phyloP scores from a whole-genome alignment of 2,113 vertebrate species.

The Meleagris gallopavo region DNA sequence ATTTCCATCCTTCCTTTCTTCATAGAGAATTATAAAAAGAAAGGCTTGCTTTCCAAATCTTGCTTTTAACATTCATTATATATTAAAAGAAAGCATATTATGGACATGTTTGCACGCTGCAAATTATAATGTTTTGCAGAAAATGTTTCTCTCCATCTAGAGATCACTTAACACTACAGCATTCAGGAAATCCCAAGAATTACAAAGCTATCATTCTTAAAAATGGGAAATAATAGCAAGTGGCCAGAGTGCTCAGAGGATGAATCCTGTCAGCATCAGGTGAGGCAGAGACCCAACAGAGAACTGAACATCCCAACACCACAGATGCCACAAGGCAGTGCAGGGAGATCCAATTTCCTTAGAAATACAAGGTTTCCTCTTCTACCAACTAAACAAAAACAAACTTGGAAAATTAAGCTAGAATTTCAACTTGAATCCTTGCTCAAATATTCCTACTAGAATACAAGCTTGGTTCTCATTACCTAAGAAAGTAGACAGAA shows the following conservation, averaged over 20 bases:
- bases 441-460: background rate
- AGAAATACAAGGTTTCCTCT: background rate
- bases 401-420: background rate
- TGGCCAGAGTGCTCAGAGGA: background rate
- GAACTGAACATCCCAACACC: background rate
- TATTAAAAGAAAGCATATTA: background rate
- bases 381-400: background rate
- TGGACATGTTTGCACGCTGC: background rate
- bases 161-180: background rate
- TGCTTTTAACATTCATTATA: background rate
- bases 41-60: background rate
- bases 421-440: background rate
- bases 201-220: background rate
- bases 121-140: background rate
- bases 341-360: background rate
- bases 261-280: rapidly evolving
- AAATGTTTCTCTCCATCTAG: background rate
- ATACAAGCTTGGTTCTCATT: background rate
- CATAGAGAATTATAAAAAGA: background rate
- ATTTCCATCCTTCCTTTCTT: background rate
- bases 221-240: background rate
- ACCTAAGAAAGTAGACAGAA: constrained; percentile 1
- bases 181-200: background rate
- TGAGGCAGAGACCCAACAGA: background rate
- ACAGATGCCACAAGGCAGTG: background rate